These are phyloP conservation scores for Gambusia affinis DNA, from an alignment of 2,113 vertebrate species.

Conservation along the genomic window DNA sequence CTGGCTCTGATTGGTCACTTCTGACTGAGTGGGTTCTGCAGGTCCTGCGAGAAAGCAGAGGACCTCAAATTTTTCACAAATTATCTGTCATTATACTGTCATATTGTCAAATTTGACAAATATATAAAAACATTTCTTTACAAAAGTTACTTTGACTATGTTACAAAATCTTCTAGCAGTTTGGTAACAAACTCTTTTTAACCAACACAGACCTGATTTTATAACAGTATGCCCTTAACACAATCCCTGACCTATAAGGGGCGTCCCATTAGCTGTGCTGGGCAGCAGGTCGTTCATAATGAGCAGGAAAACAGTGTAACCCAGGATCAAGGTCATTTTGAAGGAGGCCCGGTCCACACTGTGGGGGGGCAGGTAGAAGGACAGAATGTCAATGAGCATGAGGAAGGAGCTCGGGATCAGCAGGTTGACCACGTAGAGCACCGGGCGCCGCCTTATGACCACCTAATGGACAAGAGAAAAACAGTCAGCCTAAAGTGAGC, in stretches of 20 bases:
- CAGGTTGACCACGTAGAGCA: constrained; percentile 83
- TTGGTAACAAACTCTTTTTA: neutral
- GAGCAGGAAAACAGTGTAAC: constrained; percentile 83
- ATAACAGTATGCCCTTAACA: neutral
- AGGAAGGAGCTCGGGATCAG: constrained; percentile 84
- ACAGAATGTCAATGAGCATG: constrained; percentile 83
- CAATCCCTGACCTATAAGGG: constrained; percentile 78
- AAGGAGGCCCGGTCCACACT: constrained; percentile 82
- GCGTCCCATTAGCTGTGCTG: constrained; percentile 83
- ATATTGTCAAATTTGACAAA: too few species aligned
- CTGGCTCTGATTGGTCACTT: too few species aligned
- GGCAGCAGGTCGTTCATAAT: constrained; percentile 85
- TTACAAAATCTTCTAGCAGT: neutral
- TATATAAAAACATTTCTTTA: too few species aligned
- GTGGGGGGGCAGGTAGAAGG: constrained; percentile 83
- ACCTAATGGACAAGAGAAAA: constrained; percentile 61
- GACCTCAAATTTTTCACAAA: too few species aligned
- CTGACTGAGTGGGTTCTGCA: too few species aligned
- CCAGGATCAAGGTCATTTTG: constrained; percentile 84
- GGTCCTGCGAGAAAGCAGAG: too few species aligned
- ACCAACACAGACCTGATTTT: neutral
- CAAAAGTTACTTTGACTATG: too few species aligned
- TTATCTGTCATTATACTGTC: too few species aligned
- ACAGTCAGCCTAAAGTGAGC: neutral
- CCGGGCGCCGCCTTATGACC: constrained; percentile 79